phyloP scores from a whole-genome alignment of 2,888 invertebrate species.

The Subacronicta megacephala region DNA sequence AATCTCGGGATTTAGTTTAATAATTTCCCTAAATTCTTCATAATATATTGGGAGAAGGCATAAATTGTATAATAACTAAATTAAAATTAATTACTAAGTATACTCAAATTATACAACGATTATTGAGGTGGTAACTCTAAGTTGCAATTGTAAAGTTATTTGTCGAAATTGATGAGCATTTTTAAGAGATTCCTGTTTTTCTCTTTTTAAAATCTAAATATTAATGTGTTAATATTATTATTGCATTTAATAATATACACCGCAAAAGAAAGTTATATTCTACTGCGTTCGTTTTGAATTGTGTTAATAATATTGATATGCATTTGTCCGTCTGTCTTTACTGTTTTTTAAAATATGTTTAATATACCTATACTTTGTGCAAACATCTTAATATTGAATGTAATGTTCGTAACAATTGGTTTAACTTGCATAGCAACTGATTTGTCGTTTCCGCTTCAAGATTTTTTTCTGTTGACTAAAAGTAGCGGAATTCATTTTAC shows the following conservation, averaged over 20 bases:
- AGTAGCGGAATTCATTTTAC: conserved; percentile 81
- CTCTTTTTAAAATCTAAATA: background rate
- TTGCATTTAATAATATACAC: conserved; percentile 10
- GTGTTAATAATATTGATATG: conserved; percentile 16
- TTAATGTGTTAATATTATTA: conserved; percentile 3
- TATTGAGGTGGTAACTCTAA: conserved; percentile 8
- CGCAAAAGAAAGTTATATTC: conserved; percentile 10
- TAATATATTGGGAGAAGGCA: too few relatives aligned
- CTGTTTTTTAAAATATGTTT: conserved; percentile 29
- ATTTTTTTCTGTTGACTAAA: conserved; percentile 77
- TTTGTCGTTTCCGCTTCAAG: conserved; percentile 69
- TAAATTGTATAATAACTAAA: too few relatives aligned
- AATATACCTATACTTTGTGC: conserved; percentile 47
- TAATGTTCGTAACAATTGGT: conserved; percentile 52
- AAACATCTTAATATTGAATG: conserved; percentile 40
- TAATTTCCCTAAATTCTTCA: too few relatives aligned
- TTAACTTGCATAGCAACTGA: conserved; percentile 77
- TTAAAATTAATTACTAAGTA: too few relatives aligned
- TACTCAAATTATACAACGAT: conserved; percentile 1
- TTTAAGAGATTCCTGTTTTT: background rate
- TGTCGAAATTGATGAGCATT: conserved; percentile 15
- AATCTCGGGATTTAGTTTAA: too few relatives aligned
- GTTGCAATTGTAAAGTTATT: conserved; percentile 39
- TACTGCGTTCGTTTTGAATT: conserved; percentile 19
- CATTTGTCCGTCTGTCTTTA: conserved; percentile 21